phyloP scores from a whole-genome alignment of 2,113 vertebrate genomes.

The Malurus elegans region DNA sequence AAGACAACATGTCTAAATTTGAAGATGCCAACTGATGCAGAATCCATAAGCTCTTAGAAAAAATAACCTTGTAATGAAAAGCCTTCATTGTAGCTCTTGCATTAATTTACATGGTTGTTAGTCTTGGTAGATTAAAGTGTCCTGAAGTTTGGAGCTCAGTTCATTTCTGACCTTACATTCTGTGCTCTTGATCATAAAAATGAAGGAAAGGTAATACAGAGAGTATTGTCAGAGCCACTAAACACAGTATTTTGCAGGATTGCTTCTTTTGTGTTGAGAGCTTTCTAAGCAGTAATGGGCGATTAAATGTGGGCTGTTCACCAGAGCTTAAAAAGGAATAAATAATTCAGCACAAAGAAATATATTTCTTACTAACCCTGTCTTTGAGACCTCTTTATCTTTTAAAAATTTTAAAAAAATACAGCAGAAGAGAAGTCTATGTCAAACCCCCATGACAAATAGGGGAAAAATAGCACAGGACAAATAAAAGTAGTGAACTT shows the following conservation, averaged over 20 bases:
- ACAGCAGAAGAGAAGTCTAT: not conserved
- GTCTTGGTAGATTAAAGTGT: not conserved
- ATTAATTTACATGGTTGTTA: not conserved
- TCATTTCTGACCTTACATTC: not conserved
- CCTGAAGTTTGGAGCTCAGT: not conserved
- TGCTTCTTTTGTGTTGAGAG: not conserved
- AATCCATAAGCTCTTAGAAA: not conserved
- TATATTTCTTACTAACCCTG: not conserved
- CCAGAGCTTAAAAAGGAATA: not conserved
- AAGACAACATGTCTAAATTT: not conserved
- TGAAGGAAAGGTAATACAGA: not conserved
- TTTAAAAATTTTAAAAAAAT: not conserved
- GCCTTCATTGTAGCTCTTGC: not conserved
- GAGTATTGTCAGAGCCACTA: not conserved
- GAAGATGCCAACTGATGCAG: not conserved
- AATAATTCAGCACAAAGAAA: constrained; percentile 47
- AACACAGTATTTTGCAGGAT: not conserved
- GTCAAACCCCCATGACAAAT: not conserved
- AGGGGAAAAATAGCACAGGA: not conserved
- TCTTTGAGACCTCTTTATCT: not conserved
- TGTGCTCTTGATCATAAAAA: not conserved
- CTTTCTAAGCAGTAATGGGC: not conserved
- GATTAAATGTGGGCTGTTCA: not conserved
- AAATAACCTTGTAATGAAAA: not conserved
- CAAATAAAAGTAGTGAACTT: not conserved